Conservation (phyloP, 2,888 invertebrate species). For the Xestia xanthographa region DNA sequence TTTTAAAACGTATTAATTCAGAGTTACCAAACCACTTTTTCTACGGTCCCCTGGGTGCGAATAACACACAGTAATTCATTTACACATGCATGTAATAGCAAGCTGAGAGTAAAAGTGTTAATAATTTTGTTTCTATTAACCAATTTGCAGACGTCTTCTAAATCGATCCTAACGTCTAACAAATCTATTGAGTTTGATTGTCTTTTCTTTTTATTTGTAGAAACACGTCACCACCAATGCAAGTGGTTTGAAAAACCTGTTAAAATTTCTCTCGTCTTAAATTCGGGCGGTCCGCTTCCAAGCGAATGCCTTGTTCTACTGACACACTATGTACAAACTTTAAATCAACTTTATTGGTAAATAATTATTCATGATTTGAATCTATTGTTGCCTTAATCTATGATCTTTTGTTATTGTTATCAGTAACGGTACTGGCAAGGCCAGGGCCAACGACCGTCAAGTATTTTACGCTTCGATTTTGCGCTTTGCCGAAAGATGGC, state of each 20-base stretch:
- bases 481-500: constrained; percentile 69
- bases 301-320: constrained; percentile 59
- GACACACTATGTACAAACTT: constrained; percentile 54
- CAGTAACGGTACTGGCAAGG: constrained; percentile 72
- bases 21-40: constrained; percentile 32
- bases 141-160: neutral
- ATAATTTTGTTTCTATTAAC: constrained; percentile 11
- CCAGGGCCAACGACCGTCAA: constrained; percentile 72
- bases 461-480: constrained; percentile 37
- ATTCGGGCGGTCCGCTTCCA: constrained; percentile 60
- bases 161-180: constrained; percentile 4
- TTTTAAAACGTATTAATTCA: constrained; percentile 25
- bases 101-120: constrained; percentile 35
- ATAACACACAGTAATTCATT: constrained; percentile 33
- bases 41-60: constrained; percentile 17
- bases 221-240: constrained; percentile 45
- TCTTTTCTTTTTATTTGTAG: constrained; percentile 29
- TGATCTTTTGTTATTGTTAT: constrained; percentile 53
- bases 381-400: neutral
- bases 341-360: constrained; percentile 25
- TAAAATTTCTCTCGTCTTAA: constrained; percentile 67
- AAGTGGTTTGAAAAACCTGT: constrained; percentile 63
- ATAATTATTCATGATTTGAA: constrained; percentile 8
- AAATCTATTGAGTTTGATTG: constrained; percentile 13
- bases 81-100: constrained; percentile 15